Base-by-base conservation (phyloP, 1,140 invertebrate genomes). In the Pomacea maculata region DNA sequence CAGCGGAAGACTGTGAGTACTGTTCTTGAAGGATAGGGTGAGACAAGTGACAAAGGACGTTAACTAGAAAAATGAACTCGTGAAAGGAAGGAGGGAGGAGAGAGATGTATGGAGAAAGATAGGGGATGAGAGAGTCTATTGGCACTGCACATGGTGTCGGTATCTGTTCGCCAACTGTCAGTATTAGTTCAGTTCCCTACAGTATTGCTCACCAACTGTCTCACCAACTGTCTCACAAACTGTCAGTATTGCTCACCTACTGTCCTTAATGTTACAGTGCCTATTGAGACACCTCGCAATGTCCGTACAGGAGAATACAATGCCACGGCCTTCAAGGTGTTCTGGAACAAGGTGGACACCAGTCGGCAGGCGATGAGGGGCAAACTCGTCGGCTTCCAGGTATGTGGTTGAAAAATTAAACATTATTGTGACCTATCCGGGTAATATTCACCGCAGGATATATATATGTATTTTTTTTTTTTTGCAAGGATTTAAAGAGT, bases 251-350 rank as follows among this genome's bases (percentile, higher is more conserved):
- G 55, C 5, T 11, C 15, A 61, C 15, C 1, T 0, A 61, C 11
- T 61, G 57, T 11, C 57, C 1, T 0, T 78, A 12, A 65, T 77
- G 55, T 73, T 82, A 0, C 81, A 92, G 97, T 98, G 95, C 97
- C 98, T 3, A 95, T 96, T 87, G 95, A 95, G 21, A 95, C 96
- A 10, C 97, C 97, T 11, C 95, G 96, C 84, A 93, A 95, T 86
- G 95, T 98, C 0, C 92, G 92, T 52, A 95, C 96, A 0, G 85
- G 92, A 14, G 94, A 96, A 1, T 96, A 94, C 89, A 99, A 99
- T 90, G 96, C 96, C 0, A 99, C 97, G 0, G 94, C 97, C 57
- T 93, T 99, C 63, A 97, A 97, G 88, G 96, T 98, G 0, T 96
- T 95, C 12, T 99, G 97, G 97, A 90, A 92, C 25, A 95, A 96